Percentiles rank a stretch among this genome's conserved stretches.
phyloP scores from a whole-genome alignment of 1,140 invertebrate species.

The Dendroctonus ponderosae region DNA sequence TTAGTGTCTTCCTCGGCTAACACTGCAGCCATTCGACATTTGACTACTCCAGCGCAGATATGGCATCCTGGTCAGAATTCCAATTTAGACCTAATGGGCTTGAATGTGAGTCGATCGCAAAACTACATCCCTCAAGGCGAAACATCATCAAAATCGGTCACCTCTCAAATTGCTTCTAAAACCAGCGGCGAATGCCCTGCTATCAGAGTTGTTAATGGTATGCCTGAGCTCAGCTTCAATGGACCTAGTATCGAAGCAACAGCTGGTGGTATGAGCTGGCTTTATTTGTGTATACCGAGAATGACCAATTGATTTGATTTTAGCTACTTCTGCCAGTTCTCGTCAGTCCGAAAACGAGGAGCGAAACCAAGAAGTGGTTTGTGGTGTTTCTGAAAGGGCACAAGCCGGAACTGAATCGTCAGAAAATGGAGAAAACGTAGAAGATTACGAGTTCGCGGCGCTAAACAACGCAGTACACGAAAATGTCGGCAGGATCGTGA shows the following conservation, averaged over 20 bases:
- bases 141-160: background rate
- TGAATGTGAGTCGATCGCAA: background rate
- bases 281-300: no score
- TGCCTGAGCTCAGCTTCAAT: no score
- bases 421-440: no score
- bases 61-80: background rate
- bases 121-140: slow-evolving; percentile 13
- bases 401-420: no score
- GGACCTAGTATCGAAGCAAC: no score
- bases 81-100: slow-evolving; percentile 1
- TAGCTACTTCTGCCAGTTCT: background rate
- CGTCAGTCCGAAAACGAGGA: slow-evolving; percentile 2
- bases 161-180: no score
- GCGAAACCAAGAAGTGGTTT: background rate
- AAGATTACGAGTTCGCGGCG: slow-evolving; percentile 35
- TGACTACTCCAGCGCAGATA: background rate
- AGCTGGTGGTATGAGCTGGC: no score
- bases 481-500: slow-evolving; percentile 45
- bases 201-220: no score
- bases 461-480: slow-evolving; percentile 43
- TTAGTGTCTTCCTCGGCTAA: slow-evolving; percentile 1
- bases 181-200: background rate
- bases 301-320: no score
- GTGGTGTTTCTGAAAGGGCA: no score
- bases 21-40: background rate